Evolutionary conservation across 2,888 invertebrate species (phyloP), one percentile per base, ranked within the genome.

Genomic region (Orthosia incerta): DNA sequence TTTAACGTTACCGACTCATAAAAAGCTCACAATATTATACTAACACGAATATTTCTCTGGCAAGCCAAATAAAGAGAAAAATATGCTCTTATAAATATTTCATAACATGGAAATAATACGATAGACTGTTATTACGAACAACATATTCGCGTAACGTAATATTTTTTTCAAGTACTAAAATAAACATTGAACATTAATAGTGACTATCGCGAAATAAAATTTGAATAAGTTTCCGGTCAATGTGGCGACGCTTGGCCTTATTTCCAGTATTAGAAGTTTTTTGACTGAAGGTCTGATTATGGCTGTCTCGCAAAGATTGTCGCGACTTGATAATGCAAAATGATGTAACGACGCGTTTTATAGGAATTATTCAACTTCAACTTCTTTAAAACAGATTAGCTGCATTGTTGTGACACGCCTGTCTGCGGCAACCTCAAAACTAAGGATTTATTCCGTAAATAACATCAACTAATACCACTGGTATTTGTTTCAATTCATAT

Each of bases 1-100:
- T 45, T 59, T 51, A 20, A 50, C 9, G 3, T 18, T 23, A 23
- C 26, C 3, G 1, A 18, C 23, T 55, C 16, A 7, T 55, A 53
- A 31, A 16, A 73, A 9, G 51, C 20, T 50, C 23, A n/a, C 18
- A 31, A 39, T 39, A 71, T 55, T 48, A 62, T n/a, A 26, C 18
- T n/a, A 39, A 39, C 45, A 45, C 2, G 20, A 50, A 50, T 26
- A 18, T 45, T 57, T n/a, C 0, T 26, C 20, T 45, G 12, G 13
- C 16, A 20, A 23, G 2, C 11, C 1, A 20, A 39, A 48, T 48
- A 45, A 56, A 31, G 4, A 26, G 26, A 45, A 73, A 56, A 39
- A 39, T 7, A 31, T 55, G 0, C 39, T 62, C 3, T 7, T 15
- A 39, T 18, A 61, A n/a, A 63, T 56, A 56, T 73, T 45, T 20